These are phyloP conservation scores for Lasiommata megera DNA, from an alignment of 2,888 invertebrate species.

Conservation along the genomic window DNA sequence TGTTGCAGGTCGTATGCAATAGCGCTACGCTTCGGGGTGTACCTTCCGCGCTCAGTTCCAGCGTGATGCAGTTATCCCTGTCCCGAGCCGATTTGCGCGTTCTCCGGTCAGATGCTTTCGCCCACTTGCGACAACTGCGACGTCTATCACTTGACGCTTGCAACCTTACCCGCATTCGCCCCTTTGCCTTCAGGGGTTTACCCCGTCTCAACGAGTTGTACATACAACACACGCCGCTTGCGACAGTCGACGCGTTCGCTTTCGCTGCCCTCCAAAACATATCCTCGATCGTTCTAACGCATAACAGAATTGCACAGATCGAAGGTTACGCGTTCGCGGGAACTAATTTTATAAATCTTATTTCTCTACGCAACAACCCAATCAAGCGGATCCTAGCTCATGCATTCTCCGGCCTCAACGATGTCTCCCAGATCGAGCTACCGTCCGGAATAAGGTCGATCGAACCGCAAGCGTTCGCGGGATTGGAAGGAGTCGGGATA, in stretches of 20 bases:
- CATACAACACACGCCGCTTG: conserved; percentile 92
- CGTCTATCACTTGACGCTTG: conserved; percentile 93
- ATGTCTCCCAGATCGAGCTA: conserved; percentile 90
- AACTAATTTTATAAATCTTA: conserved; percentile 90
- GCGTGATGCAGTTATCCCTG: conserved; percentile 91
- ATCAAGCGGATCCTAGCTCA: conserved; percentile 89
- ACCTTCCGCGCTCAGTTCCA: conserved; percentile 87
- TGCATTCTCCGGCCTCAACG: conserved; percentile 91
- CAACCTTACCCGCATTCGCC: conserved; percentile 90
- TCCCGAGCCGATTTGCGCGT: conserved; percentile 92
- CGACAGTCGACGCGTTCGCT: conserved; percentile 90
- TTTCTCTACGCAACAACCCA: conserved; percentile 92
- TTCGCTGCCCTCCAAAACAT: conserved; percentile 93
- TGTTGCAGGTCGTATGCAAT: conserved; percentile 91
- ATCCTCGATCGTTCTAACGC: conserved; percentile 84
- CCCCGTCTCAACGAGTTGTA: conserved; percentile 89
- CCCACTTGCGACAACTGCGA: conserved; percentile 88
- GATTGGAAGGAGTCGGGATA: conserved; percentile 90
- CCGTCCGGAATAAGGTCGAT: conserved; percentile 89
- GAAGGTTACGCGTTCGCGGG: conserved; percentile 92
- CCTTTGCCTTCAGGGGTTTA: conserved; percentile 92
- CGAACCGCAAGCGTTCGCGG: conserved; percentile 90
- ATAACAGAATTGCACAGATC: conserved; percentile 86
- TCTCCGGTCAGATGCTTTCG: conserved; percentile 91
- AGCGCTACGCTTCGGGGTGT: conserved; percentile 91